These are phyloP conservation scores for Oncorhynchus nerka DNA, from an alignment of 2,113 vertebrate genomes.

Conservation along the genomic window DNA sequence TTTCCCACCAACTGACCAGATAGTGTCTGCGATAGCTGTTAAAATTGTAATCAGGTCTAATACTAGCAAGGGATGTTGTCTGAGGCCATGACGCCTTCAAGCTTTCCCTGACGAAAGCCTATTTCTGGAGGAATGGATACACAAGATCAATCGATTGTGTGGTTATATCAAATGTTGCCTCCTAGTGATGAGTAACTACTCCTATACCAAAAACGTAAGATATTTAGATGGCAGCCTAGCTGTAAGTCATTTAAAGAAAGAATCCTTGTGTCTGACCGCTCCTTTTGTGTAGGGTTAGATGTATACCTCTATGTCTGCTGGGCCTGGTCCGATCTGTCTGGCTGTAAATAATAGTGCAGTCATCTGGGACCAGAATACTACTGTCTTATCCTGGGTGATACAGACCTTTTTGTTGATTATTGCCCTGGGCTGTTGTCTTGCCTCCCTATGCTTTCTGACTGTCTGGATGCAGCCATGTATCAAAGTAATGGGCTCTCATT, in stretches of 20 bases:
- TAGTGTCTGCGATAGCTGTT: not conserved
- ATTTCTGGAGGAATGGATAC: conserved; percentile 1
- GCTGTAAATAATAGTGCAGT: conserved; percentile 14
- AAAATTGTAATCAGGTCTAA: not conserved
- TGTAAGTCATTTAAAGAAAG: no score
- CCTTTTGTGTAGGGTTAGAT: conserved; percentile 3
- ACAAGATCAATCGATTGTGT: conserved; percentile 3
- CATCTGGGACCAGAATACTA: not conserved
- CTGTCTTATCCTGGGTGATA: conserved; percentile 14
- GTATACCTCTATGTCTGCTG: conserved; percentile 11
- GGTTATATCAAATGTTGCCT: not conserved
- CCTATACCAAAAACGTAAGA: not conserved
- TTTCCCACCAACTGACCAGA: not conserved
- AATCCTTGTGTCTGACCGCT: not conserved
- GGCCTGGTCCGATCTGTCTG: conserved; percentile 18
- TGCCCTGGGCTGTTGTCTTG: not conserved
- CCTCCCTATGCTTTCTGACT: not conserved
- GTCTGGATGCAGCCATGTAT: not conserved
- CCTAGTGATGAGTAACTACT: not conserved
- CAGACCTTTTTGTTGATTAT: conserved; percentile 4
- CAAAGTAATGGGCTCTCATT: not conserved
- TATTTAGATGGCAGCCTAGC: not conserved
- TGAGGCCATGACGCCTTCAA: not conserved
- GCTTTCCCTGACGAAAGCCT: not conserved
- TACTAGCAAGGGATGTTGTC: not conserved